Percentiles rank a stretch among this genome's conserved stretches.
Evolutionary conservation across 2,113 vertebrate species (phyloP).

Genomic region (Calypte anna): DNA sequence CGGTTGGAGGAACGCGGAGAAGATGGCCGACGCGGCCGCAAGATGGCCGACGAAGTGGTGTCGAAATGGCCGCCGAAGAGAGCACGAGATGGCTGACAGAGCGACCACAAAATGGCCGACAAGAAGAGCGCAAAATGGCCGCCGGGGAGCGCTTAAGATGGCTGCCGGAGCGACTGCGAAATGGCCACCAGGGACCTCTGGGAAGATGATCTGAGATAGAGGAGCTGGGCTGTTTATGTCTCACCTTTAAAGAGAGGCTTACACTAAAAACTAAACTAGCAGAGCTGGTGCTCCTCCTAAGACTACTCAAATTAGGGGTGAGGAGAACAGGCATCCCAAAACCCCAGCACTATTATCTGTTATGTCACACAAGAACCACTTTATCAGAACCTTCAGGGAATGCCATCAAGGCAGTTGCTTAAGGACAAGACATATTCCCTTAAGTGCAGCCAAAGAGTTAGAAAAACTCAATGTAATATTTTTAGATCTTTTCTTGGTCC

Average conservation of each 20-base stretch:
- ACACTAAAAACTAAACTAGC: neutral
- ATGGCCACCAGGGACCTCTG: neutral
- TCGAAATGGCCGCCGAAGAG: too few species aligned
- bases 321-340: slow-evolving; percentile 29
- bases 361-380: neutral
- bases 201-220: neutral
- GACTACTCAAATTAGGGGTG: neutral
- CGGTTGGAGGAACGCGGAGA: too few species aligned
- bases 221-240: neutral
- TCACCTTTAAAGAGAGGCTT: neutral
- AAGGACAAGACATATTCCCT: neutral
- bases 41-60: too few species aligned
- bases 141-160: too few species aligned
- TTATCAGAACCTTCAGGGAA: slow-evolving; percentile 2
- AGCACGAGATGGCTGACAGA: too few species aligned
- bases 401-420: neutral
- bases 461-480: neutral
- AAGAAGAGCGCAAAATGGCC: too few species aligned
- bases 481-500: neutral
- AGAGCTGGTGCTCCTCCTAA: neutral
- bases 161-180: too few species aligned
- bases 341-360: slow-evolving; percentile 39
- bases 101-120: too few species aligned
- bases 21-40: too few species aligned
- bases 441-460: neutral